phyloP scores from a whole-genome alignment of 2,888 invertebrate genomes.

The Drosophila kambysellisi region DNA sequence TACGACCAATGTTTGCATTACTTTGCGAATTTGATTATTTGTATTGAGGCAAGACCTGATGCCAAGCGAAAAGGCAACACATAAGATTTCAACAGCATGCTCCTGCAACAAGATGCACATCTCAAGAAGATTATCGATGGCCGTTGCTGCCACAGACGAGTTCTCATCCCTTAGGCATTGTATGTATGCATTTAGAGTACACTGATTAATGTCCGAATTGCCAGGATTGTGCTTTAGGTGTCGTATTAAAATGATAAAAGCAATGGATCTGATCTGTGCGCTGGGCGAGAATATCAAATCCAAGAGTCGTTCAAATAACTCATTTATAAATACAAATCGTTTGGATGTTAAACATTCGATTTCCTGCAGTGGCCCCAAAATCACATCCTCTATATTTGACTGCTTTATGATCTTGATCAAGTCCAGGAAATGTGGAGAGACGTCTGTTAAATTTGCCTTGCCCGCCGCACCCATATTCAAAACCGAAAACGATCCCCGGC shows the following conservation, averaged over 20 bases:
- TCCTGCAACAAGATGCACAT: constrained; percentile 94
- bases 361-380: constrained; percentile 89
- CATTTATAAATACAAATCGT: constrained; percentile 89
- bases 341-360: constrained; percentile 90
- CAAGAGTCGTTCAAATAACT: constrained; percentile 88
- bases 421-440: constrained; percentile 83
- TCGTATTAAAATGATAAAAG: constrained; percentile 90
- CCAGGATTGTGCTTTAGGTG: constrained; percentile 89
- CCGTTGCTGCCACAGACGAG: constrained; percentile 91
- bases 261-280: constrained; percentile 88
- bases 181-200: constrained; percentile 91
- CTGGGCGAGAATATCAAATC: constrained; percentile 88
- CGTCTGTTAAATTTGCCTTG: constrained; percentile 75
- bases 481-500: constrained; percentile 79
- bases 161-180: constrained; percentile 92
- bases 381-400: constrained; percentile 85
- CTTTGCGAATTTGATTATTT: constrained; percentile 90
- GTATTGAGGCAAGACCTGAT: constrained; percentile 92
- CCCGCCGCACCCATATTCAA: constrained; percentile 78
- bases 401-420: constrained; percentile 83
- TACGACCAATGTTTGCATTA: constrained; percentile 92
- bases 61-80: constrained; percentile 93
- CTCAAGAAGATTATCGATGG: constrained; percentile 93
- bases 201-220: constrained; percentile 86
- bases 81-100: constrained; percentile 91